Conservation (phyloP, 1,140 invertebrate species). For the Ips nitidus region DNA sequence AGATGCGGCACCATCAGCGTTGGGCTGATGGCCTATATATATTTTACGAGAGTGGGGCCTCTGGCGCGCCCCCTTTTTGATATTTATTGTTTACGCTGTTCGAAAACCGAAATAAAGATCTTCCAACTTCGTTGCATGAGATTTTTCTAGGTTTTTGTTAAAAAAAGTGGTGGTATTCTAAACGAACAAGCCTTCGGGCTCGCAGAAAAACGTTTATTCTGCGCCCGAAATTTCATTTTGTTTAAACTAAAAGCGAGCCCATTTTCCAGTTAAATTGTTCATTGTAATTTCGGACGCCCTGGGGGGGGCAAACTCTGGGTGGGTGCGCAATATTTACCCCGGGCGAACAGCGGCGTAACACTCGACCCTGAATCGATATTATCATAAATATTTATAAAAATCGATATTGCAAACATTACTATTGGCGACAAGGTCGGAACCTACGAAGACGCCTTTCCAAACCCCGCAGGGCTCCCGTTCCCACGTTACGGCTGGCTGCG, state of each 20-base stretch:
- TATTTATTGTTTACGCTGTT: too few relatives aligned
- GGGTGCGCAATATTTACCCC: not conserved
- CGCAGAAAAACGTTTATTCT: too few relatives aligned
- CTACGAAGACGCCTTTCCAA: conserved; percentile 16
- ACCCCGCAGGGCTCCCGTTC: conserved; percentile 20
- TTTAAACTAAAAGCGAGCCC: not conserved
- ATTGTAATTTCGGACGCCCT: not conserved
- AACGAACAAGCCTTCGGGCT: too few relatives aligned
- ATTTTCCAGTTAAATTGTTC: not conserved
- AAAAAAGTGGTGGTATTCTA: too few relatives aligned
- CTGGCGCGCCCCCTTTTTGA: too few relatives aligned
- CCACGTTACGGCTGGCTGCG: conserved; percentile 32
- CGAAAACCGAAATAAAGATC: too few relatives aligned
- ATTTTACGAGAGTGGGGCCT: too few relatives aligned
- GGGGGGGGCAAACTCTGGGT: not conserved
- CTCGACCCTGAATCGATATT: not conserved
- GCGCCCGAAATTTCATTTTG: too few relatives aligned
- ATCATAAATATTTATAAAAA: conserved; percentile 5
- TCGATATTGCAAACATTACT: not conserved
- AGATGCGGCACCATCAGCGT: not conserved
- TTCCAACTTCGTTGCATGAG: too few relatives aligned
- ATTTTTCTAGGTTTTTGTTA: too few relatives aligned
- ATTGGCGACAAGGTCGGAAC: conserved; percentile 5
- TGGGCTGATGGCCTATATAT: not conserved
- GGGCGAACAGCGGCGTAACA: not conserved